A percentile compares a stretch with the other conserved stretches of the same genome.
These are phyloP conservation scores for Axea sp. DNA, from an alignment of 2,888 invertebrate genomes.

Conservation along the genomic window DNA sequence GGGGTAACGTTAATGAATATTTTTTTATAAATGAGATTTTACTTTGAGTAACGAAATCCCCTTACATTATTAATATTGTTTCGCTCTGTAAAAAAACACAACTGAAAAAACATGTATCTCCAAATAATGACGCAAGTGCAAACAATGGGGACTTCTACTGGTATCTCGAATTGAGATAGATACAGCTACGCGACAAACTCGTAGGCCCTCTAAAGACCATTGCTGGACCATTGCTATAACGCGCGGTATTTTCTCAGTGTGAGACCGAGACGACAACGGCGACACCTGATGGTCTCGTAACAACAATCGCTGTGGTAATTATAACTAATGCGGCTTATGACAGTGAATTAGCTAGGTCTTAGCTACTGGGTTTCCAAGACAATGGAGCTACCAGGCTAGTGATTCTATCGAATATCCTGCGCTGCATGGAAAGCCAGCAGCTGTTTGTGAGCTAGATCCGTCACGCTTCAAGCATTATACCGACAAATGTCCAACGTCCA, in stretches of 20 bases:
- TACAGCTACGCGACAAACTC: conserved; percentile 12
- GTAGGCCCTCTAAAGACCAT: conserved; percentile 26
- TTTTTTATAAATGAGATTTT: no score
- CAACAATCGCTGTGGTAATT: conserved; percentile 25
- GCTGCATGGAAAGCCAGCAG: conserved; percentile 57
- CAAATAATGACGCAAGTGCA: conserved; percentile 1
- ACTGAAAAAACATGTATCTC: not conserved
- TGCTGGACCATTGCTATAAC: not conserved
- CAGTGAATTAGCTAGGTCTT: conserved; percentile 58
- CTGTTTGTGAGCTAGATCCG: conserved; percentile 64
- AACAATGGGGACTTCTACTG: conserved; percentile 36
- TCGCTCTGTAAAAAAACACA: no score
- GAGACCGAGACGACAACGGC: not conserved
- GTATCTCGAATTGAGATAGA: conserved; percentile 2
- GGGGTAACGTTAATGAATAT: no score
- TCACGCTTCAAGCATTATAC: conserved; percentile 69
- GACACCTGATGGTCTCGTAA: conserved; percentile 4
- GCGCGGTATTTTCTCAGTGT: conserved; percentile 7
- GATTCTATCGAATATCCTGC: conserved; percentile 33
- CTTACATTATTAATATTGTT: no score
- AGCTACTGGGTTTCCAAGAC: conserved; percentile 54
- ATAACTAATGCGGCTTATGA: conserved; percentile 52
- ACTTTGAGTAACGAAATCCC: no score
- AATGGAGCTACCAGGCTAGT: conserved; percentile 25
- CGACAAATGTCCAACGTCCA: conserved; percentile 73